Evolutionary conservation across 2,113 vertebrate species (phyloP).

Genomic region (Orycteropus afer): DNA sequence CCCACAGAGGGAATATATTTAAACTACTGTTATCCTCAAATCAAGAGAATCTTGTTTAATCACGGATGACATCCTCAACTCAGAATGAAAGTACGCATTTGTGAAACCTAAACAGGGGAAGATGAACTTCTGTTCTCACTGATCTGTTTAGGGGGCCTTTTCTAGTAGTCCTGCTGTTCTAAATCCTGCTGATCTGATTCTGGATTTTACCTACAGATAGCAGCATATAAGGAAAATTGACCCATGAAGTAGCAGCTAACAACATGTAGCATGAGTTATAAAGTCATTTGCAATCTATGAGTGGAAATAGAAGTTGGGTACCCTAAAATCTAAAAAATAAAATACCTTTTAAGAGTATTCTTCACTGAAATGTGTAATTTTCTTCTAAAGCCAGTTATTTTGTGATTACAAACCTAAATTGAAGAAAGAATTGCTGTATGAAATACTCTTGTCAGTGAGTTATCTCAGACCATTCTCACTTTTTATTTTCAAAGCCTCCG

Average conservation of each 20-base stretch:
- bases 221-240: neutral
- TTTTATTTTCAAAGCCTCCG: constrained; percentile 7
- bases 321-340: constrained; percentile 33
- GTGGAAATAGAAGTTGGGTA: constrained; percentile 28
- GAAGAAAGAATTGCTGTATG: neutral
- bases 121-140: neutral
- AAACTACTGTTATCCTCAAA: neutral
- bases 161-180: neutral
- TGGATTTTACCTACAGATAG: neutral
- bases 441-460: constrained; percentile 23
- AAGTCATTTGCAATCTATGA: neutral
- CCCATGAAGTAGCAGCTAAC: neutral
- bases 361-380: neutral
- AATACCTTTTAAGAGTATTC: neutral
- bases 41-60: neutral
- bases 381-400: constrained; percentile 11
- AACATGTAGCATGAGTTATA: neutral
- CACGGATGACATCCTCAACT: neutral
- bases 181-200: neutral
- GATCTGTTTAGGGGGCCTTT: neutral
- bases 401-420: constrained; percentile 36
- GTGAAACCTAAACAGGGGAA: constrained; percentile 22
- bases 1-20: neutral
- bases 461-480: constrained; percentile 12
- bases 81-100: neutral